Conservation (phyloP, 2,113 vertebrate species). For the Sisor rabdophorus region DNA sequence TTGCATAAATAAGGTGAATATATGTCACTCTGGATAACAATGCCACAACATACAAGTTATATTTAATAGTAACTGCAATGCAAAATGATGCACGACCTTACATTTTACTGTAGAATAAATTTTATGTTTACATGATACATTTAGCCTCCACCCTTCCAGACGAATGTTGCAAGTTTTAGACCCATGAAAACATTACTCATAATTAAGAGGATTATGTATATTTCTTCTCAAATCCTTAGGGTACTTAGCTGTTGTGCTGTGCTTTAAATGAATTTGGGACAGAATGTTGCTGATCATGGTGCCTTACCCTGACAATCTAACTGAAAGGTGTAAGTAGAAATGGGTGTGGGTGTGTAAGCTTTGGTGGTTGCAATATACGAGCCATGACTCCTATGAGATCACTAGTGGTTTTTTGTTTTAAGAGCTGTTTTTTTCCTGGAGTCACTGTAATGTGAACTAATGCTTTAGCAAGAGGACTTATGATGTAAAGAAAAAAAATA, state of each 20-base stretch:
- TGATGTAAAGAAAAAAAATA: neutral
- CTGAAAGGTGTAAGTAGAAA: conserved; percentile 29
- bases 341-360: conserved; percentile 3
- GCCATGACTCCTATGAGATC: conserved; percentile 48
- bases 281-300: neutral
- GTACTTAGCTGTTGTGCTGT: no score
- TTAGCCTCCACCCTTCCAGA: no score
- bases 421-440: conserved; percentile 61
- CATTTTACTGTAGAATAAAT: neutral
- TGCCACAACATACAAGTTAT: neutral
- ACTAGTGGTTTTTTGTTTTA: conserved; percentile 62
- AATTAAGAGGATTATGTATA: no score
- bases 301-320: conserved; percentile 16
- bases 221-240: no score
- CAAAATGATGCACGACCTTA: neutral
- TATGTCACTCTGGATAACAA: no score
- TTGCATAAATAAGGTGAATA: no score
- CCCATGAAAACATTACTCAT: no score
- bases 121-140: neutral
- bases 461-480: neutral
- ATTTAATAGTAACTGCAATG: conserved; percentile 5
- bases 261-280: no score
- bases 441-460: conserved; percentile 52
- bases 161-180: no score
- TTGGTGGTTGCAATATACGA: neutral